Conservation (phyloP, 2,797 vertebrate species). For the Helicolenus hilgendorfi region DNA sequence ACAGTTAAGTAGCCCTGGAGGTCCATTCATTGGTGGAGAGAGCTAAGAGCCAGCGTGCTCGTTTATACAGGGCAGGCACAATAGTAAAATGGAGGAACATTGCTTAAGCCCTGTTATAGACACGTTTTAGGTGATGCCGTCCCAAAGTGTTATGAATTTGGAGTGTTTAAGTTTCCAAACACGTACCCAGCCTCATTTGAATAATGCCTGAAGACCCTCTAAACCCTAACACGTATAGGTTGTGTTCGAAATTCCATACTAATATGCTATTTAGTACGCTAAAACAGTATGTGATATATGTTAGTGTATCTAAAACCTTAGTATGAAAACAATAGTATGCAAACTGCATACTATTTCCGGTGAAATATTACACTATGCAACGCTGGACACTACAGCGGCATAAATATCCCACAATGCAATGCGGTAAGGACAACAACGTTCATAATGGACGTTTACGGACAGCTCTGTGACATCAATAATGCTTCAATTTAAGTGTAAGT, state of each 20-base stretch:
- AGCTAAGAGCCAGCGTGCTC: neutral
- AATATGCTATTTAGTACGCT: neutral
- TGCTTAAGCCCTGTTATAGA: neutral
- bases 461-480: neutral
- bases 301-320: neutral
- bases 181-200: neutral
- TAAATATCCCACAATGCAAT: too few species aligned
- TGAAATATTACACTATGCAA: neutral
- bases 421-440: too few species aligned
- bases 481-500: neutral
- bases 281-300: neutral
- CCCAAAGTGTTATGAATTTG: neutral
- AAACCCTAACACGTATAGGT: neutral
- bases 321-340: neutral
- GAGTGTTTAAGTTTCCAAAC: neutral
- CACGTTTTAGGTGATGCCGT: neutral
- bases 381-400: too few species aligned
- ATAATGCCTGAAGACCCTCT: neutral
- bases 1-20: conserved; percentile 5
- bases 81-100: neutral
- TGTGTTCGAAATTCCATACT: neutral
- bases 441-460: neutral
- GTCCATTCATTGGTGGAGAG: neutral
- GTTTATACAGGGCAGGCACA: neutral
- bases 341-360: neutral